Evolutionary conservation across 37 sponge, comb jelly and placozoan species (phyloP).

Genomic region (Bolinopsis microptera): DNA sequence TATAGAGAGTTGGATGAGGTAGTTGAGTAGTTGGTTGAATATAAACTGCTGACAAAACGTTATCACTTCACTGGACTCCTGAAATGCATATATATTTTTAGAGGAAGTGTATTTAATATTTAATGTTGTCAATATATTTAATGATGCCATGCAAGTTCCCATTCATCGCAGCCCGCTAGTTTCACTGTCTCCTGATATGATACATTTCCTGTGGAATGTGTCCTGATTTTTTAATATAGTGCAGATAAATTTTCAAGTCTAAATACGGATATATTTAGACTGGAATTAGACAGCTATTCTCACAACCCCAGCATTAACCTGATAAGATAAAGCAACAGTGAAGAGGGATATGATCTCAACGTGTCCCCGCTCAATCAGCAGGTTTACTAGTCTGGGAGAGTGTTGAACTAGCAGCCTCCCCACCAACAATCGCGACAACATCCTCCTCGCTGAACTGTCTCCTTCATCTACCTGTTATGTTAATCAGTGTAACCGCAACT

Average conservation of each 20-base stretch:
- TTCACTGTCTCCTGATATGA: no score
- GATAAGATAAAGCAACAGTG: background rate
- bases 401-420: background rate
- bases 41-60: background rate
- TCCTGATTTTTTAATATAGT: no score
- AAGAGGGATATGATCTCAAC: background rate
- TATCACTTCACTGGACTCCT: background rate
- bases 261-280: no score
- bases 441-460: background rate
- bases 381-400: background rate
- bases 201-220: no score
- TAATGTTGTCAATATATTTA: no score
- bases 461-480: background rate
- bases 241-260: no score
- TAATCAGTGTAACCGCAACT: no score
- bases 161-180: no score
- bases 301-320: no score
- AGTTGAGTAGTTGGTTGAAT: background rate
- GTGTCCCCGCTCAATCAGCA: background rate
- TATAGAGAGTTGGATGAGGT: background rate
- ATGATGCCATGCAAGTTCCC: no score
- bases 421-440: background rate
- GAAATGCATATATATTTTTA: background rate
- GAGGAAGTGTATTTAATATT: background rate
- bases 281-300: no score